Base-by-base conservation (phyloP, 2,797 vertebrate species). In the Mus caroli region DNA sequence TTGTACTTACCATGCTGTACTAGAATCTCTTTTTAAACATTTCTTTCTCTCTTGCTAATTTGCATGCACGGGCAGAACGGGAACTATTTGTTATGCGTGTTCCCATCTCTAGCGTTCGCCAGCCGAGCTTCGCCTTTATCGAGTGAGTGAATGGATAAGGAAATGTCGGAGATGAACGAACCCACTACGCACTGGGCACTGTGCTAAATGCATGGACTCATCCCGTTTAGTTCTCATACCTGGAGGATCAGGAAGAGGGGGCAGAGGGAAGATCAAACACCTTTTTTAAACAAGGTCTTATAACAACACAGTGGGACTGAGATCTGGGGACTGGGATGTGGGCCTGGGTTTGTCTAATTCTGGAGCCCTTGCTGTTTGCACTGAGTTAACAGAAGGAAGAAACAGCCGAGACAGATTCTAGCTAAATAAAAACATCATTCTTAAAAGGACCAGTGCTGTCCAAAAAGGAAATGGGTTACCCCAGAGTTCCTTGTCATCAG, bases 1-100 rank as follows among this genome's bases (percentile, higher is more conserved):
- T 97, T 97, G 96, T 96, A 91, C 78, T 96, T 97, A 97, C 77
- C 97, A 94, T 85, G 94, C 96, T 96, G 85, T 75, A 96, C 97
- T 96, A 96, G 95, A 95, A 92, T 95, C 97, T 87, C 95, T 80
- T 96, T 96, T 94, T 80, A 87, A 91, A 94, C 86, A 75, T 96
- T 96, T 97, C 94, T 96, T 97, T 97, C 86, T 94, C 75, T 87
- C 83, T 64, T 89, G n/a, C 93, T 95, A 73, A 98, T 97, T 94
- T 97, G 95, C 94, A 96, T 96, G 90, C 92, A 54, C 50, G 52
- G 43, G 90, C 46, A 73, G 95, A 96, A 93, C 19, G 60, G 76
- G 86, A 96, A 54, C 95, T 96, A 52, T 91, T 97, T 97, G 91
- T 95, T 95, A 97, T 96, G 92, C 95, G 69, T 73, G 93, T 97